Conservation (phyloP, 2,888 invertebrate genomes). For the Rhagonycha lutea region DNA sequence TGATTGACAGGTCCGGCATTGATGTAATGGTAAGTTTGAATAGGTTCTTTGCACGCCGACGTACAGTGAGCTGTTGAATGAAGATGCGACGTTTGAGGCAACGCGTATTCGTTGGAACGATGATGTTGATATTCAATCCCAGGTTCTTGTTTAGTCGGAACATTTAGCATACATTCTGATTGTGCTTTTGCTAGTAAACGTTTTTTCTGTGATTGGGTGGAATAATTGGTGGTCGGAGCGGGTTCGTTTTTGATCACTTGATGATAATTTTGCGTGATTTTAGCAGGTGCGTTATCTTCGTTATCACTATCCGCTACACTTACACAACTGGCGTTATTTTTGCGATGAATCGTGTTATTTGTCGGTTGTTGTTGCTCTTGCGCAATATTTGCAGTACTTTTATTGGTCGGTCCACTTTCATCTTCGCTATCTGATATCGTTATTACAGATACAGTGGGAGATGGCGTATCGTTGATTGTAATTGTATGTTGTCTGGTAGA, state of each 20-base stretch:
- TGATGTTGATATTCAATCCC: conserved; percentile 57
- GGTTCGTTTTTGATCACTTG: conserved; percentile 62
- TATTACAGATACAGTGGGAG: conserved; percentile 92
- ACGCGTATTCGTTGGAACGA: conserved; percentile 48
- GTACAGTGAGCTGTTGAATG: conserved; percentile 45
- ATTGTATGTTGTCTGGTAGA: conserved; percentile 78
- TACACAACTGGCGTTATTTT: conserved; percentile 79
- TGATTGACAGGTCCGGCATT: conserved; percentile 53
- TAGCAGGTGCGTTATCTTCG: conserved; percentile 64
- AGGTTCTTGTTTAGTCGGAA: conserved; percentile 67
- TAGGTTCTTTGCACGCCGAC: conserved; percentile 59
- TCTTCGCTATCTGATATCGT: conserved; percentile 96
- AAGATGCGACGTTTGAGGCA: conserved; percentile 33
- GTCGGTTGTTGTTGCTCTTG: conserved; percentile 48
- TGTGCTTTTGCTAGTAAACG: conserved; percentile 86
- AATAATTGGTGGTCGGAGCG: conserved; percentile 9
- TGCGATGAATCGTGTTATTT: conserved; percentile 59
- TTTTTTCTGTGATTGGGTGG: conserved; percentile 81
- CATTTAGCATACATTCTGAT: conserved; percentile 68
- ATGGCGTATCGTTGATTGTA: conserved; percentile 93
- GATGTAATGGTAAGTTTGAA: conserved; percentile 54
- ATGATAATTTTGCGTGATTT: conserved; percentile 40
- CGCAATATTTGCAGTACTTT: conserved; percentile 47
- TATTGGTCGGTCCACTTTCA: conserved; percentile 62
- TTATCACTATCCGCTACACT: conserved; percentile 77